A percentile compares a stretch with the other conserved stretches of the same genome.
Conservation (phyloP, 2,888 invertebrate species). For the Apodemia duryi region DNA sequence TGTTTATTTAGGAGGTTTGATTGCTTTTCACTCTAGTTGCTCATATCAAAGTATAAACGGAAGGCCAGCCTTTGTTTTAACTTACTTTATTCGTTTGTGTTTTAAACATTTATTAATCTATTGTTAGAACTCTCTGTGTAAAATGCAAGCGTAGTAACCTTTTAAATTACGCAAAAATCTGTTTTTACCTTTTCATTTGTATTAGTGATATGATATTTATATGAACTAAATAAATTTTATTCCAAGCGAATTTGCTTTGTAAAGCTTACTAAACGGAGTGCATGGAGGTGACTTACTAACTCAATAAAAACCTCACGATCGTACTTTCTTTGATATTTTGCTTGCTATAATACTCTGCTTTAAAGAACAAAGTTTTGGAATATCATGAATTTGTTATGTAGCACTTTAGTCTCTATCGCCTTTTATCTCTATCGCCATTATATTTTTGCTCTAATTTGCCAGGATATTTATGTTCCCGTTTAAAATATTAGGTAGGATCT, state of each 20-base stretch:
- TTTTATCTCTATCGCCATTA: too few relatives aligned
- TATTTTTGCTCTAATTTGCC: too few relatives aligned
- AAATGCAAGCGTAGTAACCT: neutral
- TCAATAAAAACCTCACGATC: neutral
- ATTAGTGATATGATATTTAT: neutral
- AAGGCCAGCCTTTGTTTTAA: slow-evolving; percentile 17
- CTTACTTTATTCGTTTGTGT: slow-evolving; percentile 17
- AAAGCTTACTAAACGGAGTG: neutral
- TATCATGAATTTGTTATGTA: neutral
- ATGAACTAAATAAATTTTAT: neutral
- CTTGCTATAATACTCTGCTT: slow-evolving; percentile 4
- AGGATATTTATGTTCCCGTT: too few relatives aligned
- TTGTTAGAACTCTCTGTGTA: neutral
- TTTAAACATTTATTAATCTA: slow-evolving; percentile 3
- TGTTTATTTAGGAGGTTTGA: slow-evolving; percentile 67
- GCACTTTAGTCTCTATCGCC: too few relatives aligned
- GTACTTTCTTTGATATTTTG: neutral
- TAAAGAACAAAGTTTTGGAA: neutral
- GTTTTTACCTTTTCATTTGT: too few relatives aligned
- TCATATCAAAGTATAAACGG: slow-evolving; percentile 17
- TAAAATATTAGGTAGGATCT: too few relatives aligned
- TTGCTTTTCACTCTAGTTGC: slow-evolving; percentile 43
- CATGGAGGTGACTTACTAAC: slow-evolving; percentile 4
- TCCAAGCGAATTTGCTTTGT: neutral
- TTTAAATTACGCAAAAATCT: too few relatives aligned